Percentiles rank a stretch among this genome's conserved stretches.
phyloP scores from a whole-genome alignment of 2,797 vertebrate species.

The Protonibea diacanthus region DNA sequence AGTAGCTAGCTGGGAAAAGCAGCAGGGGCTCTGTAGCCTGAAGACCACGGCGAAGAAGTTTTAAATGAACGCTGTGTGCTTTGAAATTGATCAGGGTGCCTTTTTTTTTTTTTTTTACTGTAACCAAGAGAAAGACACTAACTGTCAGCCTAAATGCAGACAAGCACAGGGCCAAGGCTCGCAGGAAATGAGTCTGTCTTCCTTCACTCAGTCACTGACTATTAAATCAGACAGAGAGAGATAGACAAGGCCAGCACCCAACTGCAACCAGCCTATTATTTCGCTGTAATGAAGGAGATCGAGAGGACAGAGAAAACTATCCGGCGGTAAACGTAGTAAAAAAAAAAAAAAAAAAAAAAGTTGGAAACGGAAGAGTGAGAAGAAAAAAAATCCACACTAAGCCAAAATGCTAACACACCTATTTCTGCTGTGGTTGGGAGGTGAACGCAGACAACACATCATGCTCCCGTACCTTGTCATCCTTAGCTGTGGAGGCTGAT shows the following conservation, averaged over 20 bases:
- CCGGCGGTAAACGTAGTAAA: constrained; percentile 22
- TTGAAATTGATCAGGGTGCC: constrained; percentile 25
- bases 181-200: constrained; percentile 64
- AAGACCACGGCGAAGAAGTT: background rate
- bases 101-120: constrained; percentile 26
- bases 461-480: constrained; percentile 91
- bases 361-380: constrained; percentile 8
- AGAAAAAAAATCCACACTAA: constrained; percentile 22
- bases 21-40: constrained; percentile 9
- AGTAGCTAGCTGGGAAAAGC: constrained; percentile 27
- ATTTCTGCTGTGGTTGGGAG: constrained; percentile 59
- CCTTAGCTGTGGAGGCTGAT: constrained; percentile 94
- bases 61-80: background rate
- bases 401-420: constrained; percentile 47
- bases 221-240: constrained; percentile 63
- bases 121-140: constrained; percentile 43
- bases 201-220: constrained; percentile 57
- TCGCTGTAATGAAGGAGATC: constrained; percentile 53
- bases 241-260: constrained; percentile 56
- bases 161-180: constrained; percentile 42
- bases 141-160: constrained; percentile 49
- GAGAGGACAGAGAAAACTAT: constrained; percentile 41
- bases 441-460: constrained; percentile 75
- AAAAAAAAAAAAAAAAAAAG: constrained; percentile 41
- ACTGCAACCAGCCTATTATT: constrained; percentile 47